These are phyloP conservation scores for Bungarus multicinctus DNA, from an alignment of 2,113 vertebrate species.

Conservation along the genomic window DNA sequence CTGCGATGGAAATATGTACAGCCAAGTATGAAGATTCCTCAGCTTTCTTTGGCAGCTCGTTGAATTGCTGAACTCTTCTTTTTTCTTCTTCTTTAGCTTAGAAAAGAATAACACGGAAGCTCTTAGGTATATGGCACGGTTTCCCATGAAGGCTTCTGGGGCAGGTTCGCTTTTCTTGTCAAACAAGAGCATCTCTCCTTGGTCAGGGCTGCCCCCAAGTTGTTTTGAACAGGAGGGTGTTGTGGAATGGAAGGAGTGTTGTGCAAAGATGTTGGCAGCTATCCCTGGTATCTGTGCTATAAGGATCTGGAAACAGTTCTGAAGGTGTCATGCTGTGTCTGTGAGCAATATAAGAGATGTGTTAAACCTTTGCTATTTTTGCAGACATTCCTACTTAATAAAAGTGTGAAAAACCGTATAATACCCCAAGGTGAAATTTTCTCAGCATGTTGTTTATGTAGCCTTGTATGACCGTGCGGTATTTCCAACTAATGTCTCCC, in stretches of 20 bases:
- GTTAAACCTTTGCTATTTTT: neutral
- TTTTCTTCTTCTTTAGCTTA: neutral
- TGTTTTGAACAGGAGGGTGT: neutral
- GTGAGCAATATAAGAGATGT: neutral
- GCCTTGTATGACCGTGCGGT: neutral
- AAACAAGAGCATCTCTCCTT: too few relatives aligned
- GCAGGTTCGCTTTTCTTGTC: neutral
- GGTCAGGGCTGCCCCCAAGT: neutral
- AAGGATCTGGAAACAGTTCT: neutral
- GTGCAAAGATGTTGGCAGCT: neutral
- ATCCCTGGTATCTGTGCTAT: too few relatives aligned
- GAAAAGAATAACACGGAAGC: neutral
- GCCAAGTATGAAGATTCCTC: neutral
- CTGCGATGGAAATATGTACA: neutral
- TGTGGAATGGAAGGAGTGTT: neutral
- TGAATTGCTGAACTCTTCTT: constrained; percentile 1
- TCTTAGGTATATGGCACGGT: neutral
- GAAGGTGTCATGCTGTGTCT: neutral
- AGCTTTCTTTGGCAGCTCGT: neutral
- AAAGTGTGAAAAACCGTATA: neutral
- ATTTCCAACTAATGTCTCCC: neutral
- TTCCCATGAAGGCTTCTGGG: neutral
- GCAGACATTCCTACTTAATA: neutral
- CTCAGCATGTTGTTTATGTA: neutral
- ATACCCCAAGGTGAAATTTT: neutral